Evolutionary conservation across 2,797 vertebrate species (phyloP).

Genomic region (Morus bassanus): DNA sequence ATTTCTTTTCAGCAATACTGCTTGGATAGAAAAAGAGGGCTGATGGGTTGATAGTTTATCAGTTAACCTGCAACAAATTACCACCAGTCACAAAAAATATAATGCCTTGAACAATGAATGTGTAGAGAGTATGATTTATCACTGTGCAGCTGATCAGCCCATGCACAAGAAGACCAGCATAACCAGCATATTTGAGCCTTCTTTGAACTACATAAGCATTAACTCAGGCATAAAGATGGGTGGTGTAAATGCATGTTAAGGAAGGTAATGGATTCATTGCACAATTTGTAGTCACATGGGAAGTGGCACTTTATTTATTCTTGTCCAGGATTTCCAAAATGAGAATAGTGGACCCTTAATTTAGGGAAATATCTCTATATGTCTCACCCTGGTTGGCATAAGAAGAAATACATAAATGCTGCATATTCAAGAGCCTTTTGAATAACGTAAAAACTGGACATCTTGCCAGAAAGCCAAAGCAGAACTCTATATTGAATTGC

Average conservation of each 20-base stretch:
- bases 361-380: background rate
- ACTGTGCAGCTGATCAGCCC: background rate
- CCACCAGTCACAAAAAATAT: background rate
- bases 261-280: background rate
- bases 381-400: background rate
- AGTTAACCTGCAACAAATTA: background rate
- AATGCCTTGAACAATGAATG: background rate
- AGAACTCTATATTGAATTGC: background rate
- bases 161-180: fast-evolving
- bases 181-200: background rate
- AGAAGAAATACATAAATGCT: background rate
- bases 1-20: background rate
- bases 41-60: background rate
- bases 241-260: background rate
- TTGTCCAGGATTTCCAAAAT: background rate
- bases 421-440: background rate
- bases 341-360: background rate
- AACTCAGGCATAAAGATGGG: background rate
- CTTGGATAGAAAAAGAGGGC: background rate
- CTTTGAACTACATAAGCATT: background rate
- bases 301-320: background rate
- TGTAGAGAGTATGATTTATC: background rate
- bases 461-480: background rate
- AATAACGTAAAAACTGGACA: background rate
- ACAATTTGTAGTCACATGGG: background rate